phyloP scores from a whole-genome alignment of 1,140 invertebrate genomes.

The Nilaparvata lugens region DNA sequence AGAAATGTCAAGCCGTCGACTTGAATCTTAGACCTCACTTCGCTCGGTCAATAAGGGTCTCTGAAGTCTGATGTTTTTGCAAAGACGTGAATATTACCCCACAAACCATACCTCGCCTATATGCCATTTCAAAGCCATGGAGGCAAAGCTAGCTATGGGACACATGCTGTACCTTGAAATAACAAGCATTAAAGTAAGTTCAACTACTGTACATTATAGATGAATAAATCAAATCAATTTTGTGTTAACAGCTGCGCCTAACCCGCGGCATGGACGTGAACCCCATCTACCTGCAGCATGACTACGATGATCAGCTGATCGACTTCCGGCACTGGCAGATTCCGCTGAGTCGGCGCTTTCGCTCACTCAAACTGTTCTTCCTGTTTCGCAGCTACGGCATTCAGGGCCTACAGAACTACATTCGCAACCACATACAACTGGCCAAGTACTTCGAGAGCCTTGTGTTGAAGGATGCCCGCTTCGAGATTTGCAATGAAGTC shows the following conservation, averaged over 20 bases:
- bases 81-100: too few relatives aligned
- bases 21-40: too few relatives aligned
- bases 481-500: conserved; percentile 78
- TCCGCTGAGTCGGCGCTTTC: conserved; percentile 74
- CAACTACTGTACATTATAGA: too few relatives aligned
- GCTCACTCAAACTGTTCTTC: conserved; percentile 85
- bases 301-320: conserved; percentile 61
- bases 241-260: conserved; percentile 43
- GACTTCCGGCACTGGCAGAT: conserved; percentile 89
- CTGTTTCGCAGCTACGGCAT: conserved; percentile 75
- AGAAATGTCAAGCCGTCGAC: too few relatives aligned
- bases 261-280: conserved; percentile 86
- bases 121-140: too few relatives aligned
- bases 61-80: too few relatives aligned
- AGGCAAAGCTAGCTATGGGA: too few relatives aligned
- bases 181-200: too few relatives aligned
- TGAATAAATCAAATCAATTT: too few relatives aligned
- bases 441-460: conserved; percentile 77
- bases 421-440: conserved; percentile 76
- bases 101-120: too few relatives aligned
- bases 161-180: too few relatives aligned
- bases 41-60: too few relatives aligned
- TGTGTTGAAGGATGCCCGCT: conserved; percentile 62
- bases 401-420: conserved; percentile 69
- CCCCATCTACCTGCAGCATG: conserved; percentile 82